Evolutionary conservation across 2,888 invertebrate species (phyloP), one percentile per base, ranked within the genome.

Genomic region (Nasonia oneida): DNA sequence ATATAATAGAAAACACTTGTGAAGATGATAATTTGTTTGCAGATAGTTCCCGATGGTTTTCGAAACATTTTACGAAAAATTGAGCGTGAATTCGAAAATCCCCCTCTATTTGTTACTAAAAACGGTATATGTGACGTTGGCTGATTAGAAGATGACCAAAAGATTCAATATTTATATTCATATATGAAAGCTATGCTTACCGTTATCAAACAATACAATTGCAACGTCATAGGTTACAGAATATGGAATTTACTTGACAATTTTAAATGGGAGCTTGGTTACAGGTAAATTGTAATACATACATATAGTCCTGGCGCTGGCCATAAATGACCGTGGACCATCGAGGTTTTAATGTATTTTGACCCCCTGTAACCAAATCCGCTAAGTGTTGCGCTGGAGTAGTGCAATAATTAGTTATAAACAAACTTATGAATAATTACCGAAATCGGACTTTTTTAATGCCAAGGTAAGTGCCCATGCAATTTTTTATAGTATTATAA

Each of bases 121-220:
- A 96, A 95, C 87, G 96, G 96, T 1, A 94, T 94, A 93, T 94
- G 94, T n/a, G 94, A 94, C 42, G 78, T 88, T 0, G 95, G 94
- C 1, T 94, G 93, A 0, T 89, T 94, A 0, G 87, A 94, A 0
- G 96, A 96, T 90, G 92, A 93, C 1, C 93, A 93, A 6, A 90
- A 93, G 71, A 89, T 93, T 29, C 82, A 89, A 10, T 93, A 91
- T 71, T 89, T 88, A 12, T 84, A 91, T 87, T 88, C 86, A 14
- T 91, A 92, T 70, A 70, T 93, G 75, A 89, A 88, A 75, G 88
- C 90, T 86, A 89, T 93, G 87, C 87, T 92, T 15, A 75, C 88
- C 3, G 92, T 92, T 0, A 87, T 92, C 39, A 39, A 90, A 6
- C 81, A 86, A 8, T 93, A 94, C 5, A 94, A 94, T 0, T 94